Evolutionary conservation across 1,140 invertebrate genomes (phyloP), one percentile per base, ranked within the genome.

Genomic region (Plectrocnemia conspersa): DNA sequence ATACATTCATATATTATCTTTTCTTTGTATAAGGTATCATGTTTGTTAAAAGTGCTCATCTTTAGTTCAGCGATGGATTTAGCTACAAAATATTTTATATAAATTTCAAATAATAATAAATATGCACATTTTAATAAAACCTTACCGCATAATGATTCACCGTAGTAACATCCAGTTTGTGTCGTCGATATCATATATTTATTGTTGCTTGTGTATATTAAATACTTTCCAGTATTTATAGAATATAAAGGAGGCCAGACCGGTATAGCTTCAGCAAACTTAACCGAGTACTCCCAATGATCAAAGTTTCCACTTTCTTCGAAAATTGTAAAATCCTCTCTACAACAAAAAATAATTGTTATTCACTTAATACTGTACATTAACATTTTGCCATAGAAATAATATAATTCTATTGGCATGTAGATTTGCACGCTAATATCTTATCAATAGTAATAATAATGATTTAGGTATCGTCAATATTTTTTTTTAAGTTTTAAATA

Each of bases 261-360:
- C 32, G 79, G 80, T 2, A 86, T 68, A 58, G 76, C 68, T 65
- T 88, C 84, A 1, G 72, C 78, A 61, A 86, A 88, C 55, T 76
- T 61, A 0, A 83, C 82, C 0, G 79, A 77, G 65, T 86, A 88
- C 58, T 81, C 78, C 84, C 84, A 86, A 58, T 83, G 74, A 46
- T 83, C 77, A 55, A 79, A 80, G 65, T 83, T 81, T 1, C 82
- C 82, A 61, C 74, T 78, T 66, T 85, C 83, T 0, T 73, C 64
- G 2, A 80, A 66, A 21, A 86, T 76, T 49, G 73, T 74, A 60
- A 86, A 86, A 62, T 79, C 73, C 2, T 76, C 67, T 64, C 83
- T 85, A 58, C 47, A 72, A 66, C 52, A 58, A 47, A 57, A 48
- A 58, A 47, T 36, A 53, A 41, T 36, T n/a, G 22, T 33, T 15